Base-by-base conservation (phyloP, 2,888 invertebrate genomes). In the Pardosa pseudoannulata region DNA sequence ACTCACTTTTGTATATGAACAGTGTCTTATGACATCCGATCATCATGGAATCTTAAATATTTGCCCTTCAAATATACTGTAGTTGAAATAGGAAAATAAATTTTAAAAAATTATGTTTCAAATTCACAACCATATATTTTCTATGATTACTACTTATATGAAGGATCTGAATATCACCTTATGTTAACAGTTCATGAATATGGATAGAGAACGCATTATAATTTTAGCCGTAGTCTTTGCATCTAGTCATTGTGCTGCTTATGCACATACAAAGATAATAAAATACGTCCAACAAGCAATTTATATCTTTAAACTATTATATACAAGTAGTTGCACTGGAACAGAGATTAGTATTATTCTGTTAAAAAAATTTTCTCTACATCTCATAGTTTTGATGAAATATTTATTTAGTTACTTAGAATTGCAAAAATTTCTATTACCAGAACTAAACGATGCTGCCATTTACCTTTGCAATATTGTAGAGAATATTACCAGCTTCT, bases 151-250 rank as follows among this genome's bases (percentile, higher is more conserved):
- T 36, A 36, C 9, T 36, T 36, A 36, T 9, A 7, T 9, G 5
- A 36, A 36, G 36, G 36, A 36, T 7, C 9, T 9, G 9, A 7
- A 36, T 36, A 7, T 9, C 9, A 9, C 36, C 36, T 7, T 36
- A 7, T 5, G 9, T 9, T 36, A 36, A 36, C 36, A 7, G 36
- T 9, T 23, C 6, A 56, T 23, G 23, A 56, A 6, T 16, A 85
- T 85, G 83, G 78, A 85, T 67, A 78, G 83, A 62, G 83, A 85
- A 39, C 72, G 83, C n/a, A 31, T 79, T 32, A 16, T 85, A 50
- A 72, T 85, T 23, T 56, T 85, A 13, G 78, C 72, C 7, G 67
- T 68, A 23, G 83, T 85, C 1, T 85, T 85, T 41, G 83, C 78
- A 27, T 67, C 83, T 68, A 85, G 83, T 79, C 83, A 85, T n/a